Evolutionary conservation across 1,140 invertebrate genomes (phyloP).

Genomic region (Maniola jurtina): DNA sequence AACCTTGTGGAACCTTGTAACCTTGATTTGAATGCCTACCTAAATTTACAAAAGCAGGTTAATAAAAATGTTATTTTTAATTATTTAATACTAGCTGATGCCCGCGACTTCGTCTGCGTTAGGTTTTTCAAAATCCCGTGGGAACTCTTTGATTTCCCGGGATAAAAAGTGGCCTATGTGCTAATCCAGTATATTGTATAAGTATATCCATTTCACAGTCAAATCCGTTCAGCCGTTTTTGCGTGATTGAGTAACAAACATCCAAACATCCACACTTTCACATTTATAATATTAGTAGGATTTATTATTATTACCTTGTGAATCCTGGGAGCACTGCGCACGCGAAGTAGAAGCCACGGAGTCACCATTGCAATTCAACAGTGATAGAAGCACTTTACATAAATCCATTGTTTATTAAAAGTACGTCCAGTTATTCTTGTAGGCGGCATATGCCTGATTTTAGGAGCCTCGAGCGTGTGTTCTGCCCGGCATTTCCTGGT

Average conservation of each 20-base stretch:
- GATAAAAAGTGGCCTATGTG: no score
- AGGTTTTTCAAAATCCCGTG: no score
- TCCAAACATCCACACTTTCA: not conserved
- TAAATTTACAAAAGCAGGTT: no score
- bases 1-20: no score
- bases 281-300: not conserved
- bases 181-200: no score
- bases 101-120: no score
- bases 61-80: no score
- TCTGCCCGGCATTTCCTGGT: conserved; percentile 29
- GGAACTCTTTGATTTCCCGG: no score
- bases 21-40: no score
- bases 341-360: conserved; percentile 1
- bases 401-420: conserved; percentile 17
- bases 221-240: no score
- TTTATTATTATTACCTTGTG: not conserved
- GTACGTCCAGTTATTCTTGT: not conserved
- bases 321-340: conserved; percentile 1
- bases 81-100: no score
- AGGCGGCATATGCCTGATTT: conserved; percentile 7
- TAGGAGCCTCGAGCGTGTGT: conserved; percentile 21
- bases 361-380: conserved; percentile 24
- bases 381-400: conserved; percentile 21
- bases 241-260: not conserved
- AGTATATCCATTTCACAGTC: no score